Evolutionary conservation across 1,140 invertebrate genomes (phyloP), one percentile per base, ranked within the genome.

Genomic region (Drosophila sp.): DNA sequence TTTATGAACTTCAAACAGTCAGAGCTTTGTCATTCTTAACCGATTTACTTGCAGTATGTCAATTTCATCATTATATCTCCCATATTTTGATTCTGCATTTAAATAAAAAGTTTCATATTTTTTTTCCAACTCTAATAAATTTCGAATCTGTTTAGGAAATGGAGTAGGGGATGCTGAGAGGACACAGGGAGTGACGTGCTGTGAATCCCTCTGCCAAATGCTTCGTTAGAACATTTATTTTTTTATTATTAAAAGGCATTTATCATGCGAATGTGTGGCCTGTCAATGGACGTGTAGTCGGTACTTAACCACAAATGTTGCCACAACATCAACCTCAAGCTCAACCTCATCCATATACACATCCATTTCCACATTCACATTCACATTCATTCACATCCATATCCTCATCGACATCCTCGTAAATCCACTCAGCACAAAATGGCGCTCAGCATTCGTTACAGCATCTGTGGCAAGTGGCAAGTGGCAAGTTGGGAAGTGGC

Each of bases 221-320:
- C 58, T 66, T 32, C 51, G 45, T 57, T 29, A 61, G 66, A 57
- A 29, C 41, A 66, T 76, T 46, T 63, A 14, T 29, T 70, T 67
- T 71, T 72, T 67, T 66, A 64, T 75, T 89, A 89, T 89, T 89
- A 86, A 89, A 89, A 89, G 87, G 59, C 83, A 89, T 89, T 89
- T 89, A 89, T 89, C 83, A 89, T 89, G 83, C 41, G 61, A 32
- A 59, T 53, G 54, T 13, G 57, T 54, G 53, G 66, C 71, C 80
- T 84, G 80, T 77, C 80, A 80, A 80, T 83, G 76, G 80, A 59
- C 62, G 76, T 74, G 72, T 58, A 67, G 76, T 46, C 45, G 84
- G 82, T 83, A 74, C 83, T 89, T 89, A 89, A 80, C 83, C 83
- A 72, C 83, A 89, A 89, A 89, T 89, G 83, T 83, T 89, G 83